Base-by-base conservation (phyloP, 2,888 invertebrate species). In the Tineola bisselliella region DNA sequence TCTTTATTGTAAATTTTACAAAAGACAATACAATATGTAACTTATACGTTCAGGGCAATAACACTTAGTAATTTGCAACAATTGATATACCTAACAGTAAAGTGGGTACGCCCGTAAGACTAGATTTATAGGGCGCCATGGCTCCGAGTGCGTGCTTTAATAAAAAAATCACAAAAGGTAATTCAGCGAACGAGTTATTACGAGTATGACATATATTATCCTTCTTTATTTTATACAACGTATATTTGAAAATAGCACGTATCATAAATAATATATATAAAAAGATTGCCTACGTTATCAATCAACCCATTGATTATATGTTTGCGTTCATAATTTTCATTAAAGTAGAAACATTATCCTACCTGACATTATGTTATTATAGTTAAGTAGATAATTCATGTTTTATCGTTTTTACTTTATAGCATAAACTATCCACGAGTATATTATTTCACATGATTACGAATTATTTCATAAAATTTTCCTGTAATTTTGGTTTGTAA, bases 111-210 rank as follows among this genome's bases (percentile, higher is more conserved):
- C 79, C 78, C 78, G 57, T 62, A 76, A 71, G 77, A 74, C 68
- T 74, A 78, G 79, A 86, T 84, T 84, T 86, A 86, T 84, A 76
- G 73, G 84, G 82, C 84, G 83, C 83, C 83, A 30, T 44, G 57
- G 12, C 60, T 74, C 70, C 68, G 71, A 74, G 76, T 78, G 81
- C 76, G 82, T 79, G 79, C 76, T 77, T 81, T 79, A 77, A 81
- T 81, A 83, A 83, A 84, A 64, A 79, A 79, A 81, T 74, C 78
- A 77, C 76, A 78, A 59, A 77, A 82, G 83, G 86, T 84, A 83
- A 84, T 81, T 83, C 79, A 69, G 74, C 75, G 75, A 76, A 81
- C 80, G 83, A 81, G 76, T 84, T 86, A 84, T 82, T 79, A 77
- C 82, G 64, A 67, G 73, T 76, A 75, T 78, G 79, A 81, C 81